Percentiles rank a stretch among this genome's conserved stretches.
Evolutionary conservation across 2,113 vertebrate species (phyloP).

Genomic region (Antennarius striatus): DNA sequence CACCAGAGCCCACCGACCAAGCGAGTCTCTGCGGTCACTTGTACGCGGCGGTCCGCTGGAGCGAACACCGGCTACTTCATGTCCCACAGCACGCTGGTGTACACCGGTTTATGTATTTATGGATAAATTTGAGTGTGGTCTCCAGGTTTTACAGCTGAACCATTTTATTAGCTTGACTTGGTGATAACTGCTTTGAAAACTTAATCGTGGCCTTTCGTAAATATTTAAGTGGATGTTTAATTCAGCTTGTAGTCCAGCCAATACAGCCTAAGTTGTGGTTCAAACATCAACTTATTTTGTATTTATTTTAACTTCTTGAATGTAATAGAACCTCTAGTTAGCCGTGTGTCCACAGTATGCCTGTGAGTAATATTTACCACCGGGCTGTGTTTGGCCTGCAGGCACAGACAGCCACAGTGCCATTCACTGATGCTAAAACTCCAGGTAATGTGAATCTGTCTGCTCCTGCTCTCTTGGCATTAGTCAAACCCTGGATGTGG

Average conservation of each 20-base stretch:
- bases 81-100: background rate
- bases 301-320: background rate
- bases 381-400: slow-evolving; percentile 57
- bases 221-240: slow-evolving; percentile 3
- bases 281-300: slow-evolving; percentile 2
- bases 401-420: slow-evolving; percentile 40
- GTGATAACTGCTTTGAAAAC: slow-evolving; percentile 32
- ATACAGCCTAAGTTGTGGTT: slow-evolving; percentile 40
- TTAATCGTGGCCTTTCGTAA: slow-evolving; percentile 35
- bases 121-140: background rate
- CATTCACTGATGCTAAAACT: slow-evolving; percentile 55
- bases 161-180: no score
- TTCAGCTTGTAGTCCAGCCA: slow-evolving; percentile 55
- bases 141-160: rapidly evolving
- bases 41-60: slow-evolving; percentile 47
- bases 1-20: slow-evolving; percentile 23
- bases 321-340: background rate
- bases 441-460: slow-evolving; percentile 35
- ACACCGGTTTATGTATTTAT: no score
- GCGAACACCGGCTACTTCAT: slow-evolving; percentile 9
- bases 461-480: background rate
- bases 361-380: slow-evolving; percentile 23
- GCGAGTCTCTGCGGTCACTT: slow-evolving; percentile 48
- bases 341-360: slow-evolving; percentile 15
- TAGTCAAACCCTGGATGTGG: background rate